Base-by-base conservation (phyloP, 2,888 invertebrate species). In the Agrotis exclamationis region DNA sequence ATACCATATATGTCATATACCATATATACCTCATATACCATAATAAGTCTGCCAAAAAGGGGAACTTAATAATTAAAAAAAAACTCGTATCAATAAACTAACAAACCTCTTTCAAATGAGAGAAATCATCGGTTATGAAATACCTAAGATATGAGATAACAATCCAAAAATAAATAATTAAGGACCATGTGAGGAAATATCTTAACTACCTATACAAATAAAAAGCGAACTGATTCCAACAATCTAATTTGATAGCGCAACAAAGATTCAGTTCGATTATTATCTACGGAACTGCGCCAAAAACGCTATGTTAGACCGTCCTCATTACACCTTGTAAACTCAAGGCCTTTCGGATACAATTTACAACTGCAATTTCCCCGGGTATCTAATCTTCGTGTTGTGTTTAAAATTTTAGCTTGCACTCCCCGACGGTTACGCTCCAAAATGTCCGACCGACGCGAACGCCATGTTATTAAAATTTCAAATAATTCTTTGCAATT, bases 401-500 rank as follows among this genome's bases (percentile, higher is more conserved):
- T 77, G 68, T 78, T 84, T 74, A 82, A 84, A 82, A 80, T 74
- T 84, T 84, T 72, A 80, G 44, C 59, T 53, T 80, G 81, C 74
- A 73, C 79, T 81, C 69, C 74, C 70, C 70, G 69, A 63, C 62
- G 60, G 47, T 72, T 60, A 72, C 76, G 71, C 59, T 64, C 16
- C 56, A 62, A 76, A 83, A 76, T 66, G 68, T 74, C 70, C 59
- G 74, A 60, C 73, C 54, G 56, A 74, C 64, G 69, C 63, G 56
- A 56, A 63, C 70, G 75, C 69, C 66, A 75, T 72, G 54, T 71
- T 77, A 84, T 84, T 76, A 84, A 84, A 84, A 60, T 84, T 84
- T 82, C 67, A 85, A 66, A 79, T 77, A 74, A 84, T 84, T 77
- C 67, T 76, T 82, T 77, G 66, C 79, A 75, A 74, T 85, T 81